A percentile compares a stretch with the other conserved stretches of the same genome.
phyloP scores from a whole-genome alignment of 2,113 vertebrate species.

The Thinocorus orbignyianus region DNA sequence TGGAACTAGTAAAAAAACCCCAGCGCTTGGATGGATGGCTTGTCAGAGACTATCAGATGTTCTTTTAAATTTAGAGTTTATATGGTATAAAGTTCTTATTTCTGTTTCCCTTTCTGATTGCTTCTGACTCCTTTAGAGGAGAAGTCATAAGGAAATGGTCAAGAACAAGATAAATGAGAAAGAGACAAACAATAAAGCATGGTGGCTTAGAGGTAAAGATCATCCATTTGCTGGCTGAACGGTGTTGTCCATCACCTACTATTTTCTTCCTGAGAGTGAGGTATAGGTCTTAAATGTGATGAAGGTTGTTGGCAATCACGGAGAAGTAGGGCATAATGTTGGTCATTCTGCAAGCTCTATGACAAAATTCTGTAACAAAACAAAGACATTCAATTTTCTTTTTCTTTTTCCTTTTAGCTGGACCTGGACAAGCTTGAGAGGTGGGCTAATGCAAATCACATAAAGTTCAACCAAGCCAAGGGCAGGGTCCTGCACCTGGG shows the following conservation, averaged over 20 bases:
- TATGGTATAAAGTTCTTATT: background rate
- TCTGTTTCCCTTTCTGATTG: background rate
- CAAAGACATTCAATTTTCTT: background rate
- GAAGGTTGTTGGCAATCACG: background rate
- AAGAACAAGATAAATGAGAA: background rate
- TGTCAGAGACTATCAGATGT: background rate
- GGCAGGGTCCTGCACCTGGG: too few relatives aligned
- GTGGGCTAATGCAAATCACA: too few relatives aligned
- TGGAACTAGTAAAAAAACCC: background rate
- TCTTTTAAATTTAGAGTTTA: background rate
- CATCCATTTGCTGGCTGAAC: background rate
- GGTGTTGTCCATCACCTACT: background rate
- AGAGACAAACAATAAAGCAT: background rate
- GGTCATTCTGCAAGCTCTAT: background rate
- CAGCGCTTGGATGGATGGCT: background rate
- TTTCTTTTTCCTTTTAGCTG: background rate
- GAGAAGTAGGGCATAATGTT: background rate
- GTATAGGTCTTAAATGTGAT: rapidly evolving
- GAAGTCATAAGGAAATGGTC: background rate
- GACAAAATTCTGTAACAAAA: background rate
- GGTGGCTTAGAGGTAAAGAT: background rate
- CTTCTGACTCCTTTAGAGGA: background rate
- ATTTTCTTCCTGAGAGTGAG: background rate
- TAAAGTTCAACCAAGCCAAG: too few relatives aligned
- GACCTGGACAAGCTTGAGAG: too few relatives aligned